Conservation (phyloP, 2,888 invertebrate species). For the Mermis nigrescens region DNA sequence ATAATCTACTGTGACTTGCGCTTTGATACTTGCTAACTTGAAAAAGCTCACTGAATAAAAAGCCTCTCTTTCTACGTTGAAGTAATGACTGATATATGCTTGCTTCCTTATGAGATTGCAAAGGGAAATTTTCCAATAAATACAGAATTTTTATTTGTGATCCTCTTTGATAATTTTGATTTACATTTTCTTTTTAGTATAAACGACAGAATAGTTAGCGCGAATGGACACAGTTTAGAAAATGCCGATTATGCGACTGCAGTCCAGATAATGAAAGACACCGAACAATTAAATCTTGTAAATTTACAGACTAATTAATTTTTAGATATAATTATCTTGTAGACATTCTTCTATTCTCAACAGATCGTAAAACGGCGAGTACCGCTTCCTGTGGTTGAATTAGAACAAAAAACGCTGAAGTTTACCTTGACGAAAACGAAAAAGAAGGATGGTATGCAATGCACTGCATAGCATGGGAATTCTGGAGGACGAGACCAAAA, state of each 20-base stretch:
- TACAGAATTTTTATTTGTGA: too few species aligned
- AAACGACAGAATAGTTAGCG: slow-evolving; percentile 87
- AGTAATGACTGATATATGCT: not conserved
- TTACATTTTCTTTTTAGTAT: too few species aligned
- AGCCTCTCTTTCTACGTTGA: not conserved
- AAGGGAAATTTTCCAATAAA: too few species aligned
- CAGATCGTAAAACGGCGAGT: slow-evolving; percentile 61
- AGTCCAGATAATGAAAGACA: slow-evolving; percentile 36
- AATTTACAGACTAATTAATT: not conserved
- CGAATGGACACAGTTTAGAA: slow-evolving; percentile 83
- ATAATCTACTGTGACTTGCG: too few species aligned
- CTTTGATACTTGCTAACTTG: too few species aligned
- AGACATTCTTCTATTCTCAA: slow-evolving; percentile 12
- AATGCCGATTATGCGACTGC: slow-evolving; percentile 65
- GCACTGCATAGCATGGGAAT: too few species aligned
- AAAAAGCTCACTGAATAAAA: too few species aligned
- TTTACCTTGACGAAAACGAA: slow-evolving; percentile 71
- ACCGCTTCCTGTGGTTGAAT: slow-evolving; percentile 37
- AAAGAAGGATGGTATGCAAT: slow-evolving; percentile 74
- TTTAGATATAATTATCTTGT: not conserved
- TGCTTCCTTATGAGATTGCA: not conserved
- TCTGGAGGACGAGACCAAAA: too few species aligned
- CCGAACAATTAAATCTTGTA: slow-evolving; percentile 33
- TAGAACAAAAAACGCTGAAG: slow-evolving; percentile 48
- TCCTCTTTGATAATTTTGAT: too few species aligned